Evolutionary conservation across 2,888 invertebrate species (phyloP), one percentile per base, ranked within the genome.

Genomic region (Ecdyonurus torrentis): DNA sequence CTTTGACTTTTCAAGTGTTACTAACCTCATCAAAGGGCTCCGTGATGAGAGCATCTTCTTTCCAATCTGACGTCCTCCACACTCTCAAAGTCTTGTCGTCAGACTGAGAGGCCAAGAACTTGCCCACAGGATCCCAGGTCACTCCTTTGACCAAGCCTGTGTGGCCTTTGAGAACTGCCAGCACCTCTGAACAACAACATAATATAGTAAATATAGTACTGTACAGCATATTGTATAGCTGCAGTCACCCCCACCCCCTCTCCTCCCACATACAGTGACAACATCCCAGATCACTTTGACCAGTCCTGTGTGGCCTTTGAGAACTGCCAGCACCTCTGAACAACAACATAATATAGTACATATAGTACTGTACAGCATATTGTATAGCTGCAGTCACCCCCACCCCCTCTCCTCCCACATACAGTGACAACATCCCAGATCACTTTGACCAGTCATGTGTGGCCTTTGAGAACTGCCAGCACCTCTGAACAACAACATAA

Each of bases 381-480:
- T n/a, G n/a, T n/a, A n/a, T n/a, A n/a, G n/a, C n/a, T n/a, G n/a
- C n/a, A n/a, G n/a, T n/a, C n/a, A n/a, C n/a, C n/a, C n/a, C n/a
- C n/a, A n/a, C n/a, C n/a, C n/a, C n/a, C n/a, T n/a, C n/a, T n/a
- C n/a, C n/a, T n/a, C n/a, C n/a, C n/a, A n/a, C n/a, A n/a, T n/a
- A n/a, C n/a, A n/a, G n/a, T n/a, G n/a, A 95, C 90, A 1, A 99
- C 99, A 78, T 99, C 99, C 97, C 98, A 99, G 2, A 95, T 87
- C 1, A 99, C 89, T 78, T 98, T 97, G 2, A 98, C 97, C 67
- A 97, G 80, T 0, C 96, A 93, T 0, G 87, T 85, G 71, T 99
- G 98, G 0, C 94, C 96, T 70, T 86, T 89, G 10, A 98, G 77
- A 10, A 89, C 86, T 15, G 88, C 85, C 2, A 95, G 81, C 75